Percentiles rank a stretch among this genome's conserved stretches.
Conservation (phyloP, 2,113 vertebrate genomes). For the Corythoichthys intestinalis region DNA sequence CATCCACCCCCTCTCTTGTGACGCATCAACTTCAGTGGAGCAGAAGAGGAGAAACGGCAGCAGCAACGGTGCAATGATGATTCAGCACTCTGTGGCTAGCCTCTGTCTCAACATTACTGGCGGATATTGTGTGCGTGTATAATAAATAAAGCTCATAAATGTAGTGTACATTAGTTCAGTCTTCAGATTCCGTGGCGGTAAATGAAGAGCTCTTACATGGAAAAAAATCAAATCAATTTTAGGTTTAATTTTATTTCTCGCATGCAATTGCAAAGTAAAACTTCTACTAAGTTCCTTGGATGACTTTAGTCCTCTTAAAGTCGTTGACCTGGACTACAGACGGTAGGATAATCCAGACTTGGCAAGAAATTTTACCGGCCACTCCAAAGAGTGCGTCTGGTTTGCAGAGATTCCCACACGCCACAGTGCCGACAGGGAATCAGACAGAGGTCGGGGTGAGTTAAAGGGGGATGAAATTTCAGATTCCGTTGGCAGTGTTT, state of each 20-base stretch:
- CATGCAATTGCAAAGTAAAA: background rate
- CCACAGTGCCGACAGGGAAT: background rate
- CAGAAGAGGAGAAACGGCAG: conserved; percentile 47
- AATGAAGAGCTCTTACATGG: background rate
- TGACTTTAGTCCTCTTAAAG: conserved; percentile 7
- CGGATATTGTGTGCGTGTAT: conserved; percentile 21
- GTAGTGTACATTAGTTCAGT: background rate
- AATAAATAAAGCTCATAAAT: conserved; percentile 18
- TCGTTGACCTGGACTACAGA: background rate
- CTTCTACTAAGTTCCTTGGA: background rate
- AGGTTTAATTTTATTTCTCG: background rate
- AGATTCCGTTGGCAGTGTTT: conserved; percentile 61
- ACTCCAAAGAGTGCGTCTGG: background rate
- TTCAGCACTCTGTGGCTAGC: conserved; percentile 57
- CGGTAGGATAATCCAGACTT: background rate
- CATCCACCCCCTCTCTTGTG: conserved; percentile 26
- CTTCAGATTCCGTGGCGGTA: background rate
- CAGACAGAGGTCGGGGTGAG: conserved; percentile 4
- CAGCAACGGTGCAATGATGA: conserved; percentile 51
- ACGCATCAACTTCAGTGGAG: conserved; percentile 45
- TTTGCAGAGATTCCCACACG: conserved; percentile 21
- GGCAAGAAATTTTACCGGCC: conserved; percentile 10
- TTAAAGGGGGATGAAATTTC: conserved; percentile 61
- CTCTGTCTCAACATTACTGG: conserved; percentile 32
- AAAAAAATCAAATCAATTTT: background rate